Percentiles rank a stretch among this genome's conserved stretches.
These are phyloP conservation scores for Calycopis cecrops DNA, from an alignment of 1,140 invertebrate species.

Conservation along the genomic window DNA sequence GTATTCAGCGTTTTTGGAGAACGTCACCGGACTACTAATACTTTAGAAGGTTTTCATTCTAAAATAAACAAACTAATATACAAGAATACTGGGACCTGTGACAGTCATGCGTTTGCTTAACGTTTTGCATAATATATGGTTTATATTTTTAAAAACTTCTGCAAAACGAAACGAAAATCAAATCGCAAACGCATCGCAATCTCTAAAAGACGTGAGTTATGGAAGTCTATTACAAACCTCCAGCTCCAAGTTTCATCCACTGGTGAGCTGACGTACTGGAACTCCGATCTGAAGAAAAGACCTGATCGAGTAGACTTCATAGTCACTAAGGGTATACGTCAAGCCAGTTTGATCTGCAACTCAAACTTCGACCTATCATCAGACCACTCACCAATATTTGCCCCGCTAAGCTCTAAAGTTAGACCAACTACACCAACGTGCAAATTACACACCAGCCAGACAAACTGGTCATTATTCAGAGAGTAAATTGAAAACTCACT, in stretches of 20 bases:
- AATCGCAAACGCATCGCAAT: conserved; percentile 18
- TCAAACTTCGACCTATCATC: conserved; percentile 20
- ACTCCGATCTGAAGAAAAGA: conserved; percentile 19
- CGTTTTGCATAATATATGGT: too few species aligned
- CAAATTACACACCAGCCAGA: conserved; percentile 21
- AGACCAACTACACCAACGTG: neutral
- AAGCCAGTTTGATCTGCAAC: conserved; percentile 5
- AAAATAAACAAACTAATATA: too few species aligned
- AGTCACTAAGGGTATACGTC: conserved; percentile 18
- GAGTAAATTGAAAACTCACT: conserved; percentile 10
- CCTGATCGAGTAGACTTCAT: conserved; percentile 30
- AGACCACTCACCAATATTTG: conserved; percentile 24
- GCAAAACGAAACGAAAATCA: too few species aligned
- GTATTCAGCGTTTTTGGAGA: too few species aligned
- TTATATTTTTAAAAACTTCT: too few species aligned
- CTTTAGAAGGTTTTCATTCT: too few species aligned
- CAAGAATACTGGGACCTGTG: too few species aligned
- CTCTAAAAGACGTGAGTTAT: conserved; percentile 18
- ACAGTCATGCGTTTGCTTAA: too few species aligned
- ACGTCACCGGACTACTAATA: too few species aligned
- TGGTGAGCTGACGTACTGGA: conserved; percentile 28
- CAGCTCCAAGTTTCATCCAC: conserved; percentile 16
- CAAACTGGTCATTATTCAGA: conserved; percentile 25
- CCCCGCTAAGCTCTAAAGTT: neutral
- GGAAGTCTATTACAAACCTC: neutral